These are phyloP conservation scores for Molorchus minor DNA, from an alignment of 2,888 invertebrate species.

Conservation along the genomic window DNA sequence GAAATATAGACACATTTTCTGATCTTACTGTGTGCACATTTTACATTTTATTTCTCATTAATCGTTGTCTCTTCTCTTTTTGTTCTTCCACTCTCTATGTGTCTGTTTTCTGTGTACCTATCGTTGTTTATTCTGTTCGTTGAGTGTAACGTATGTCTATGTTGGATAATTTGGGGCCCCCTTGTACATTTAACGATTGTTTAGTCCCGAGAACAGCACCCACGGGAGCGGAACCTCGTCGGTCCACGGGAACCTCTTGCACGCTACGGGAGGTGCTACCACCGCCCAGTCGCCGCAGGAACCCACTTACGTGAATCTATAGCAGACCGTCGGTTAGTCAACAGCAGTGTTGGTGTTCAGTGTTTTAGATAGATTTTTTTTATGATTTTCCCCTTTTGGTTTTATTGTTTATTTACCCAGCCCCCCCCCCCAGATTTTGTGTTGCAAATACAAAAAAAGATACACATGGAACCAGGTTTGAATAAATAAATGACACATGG, in stretches of 20 bases:
- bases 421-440: not conserved
- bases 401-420: conserved; percentile 8
- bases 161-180: conserved; percentile 54
- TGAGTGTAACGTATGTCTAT: conserved; percentile 36
- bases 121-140: conserved; percentile 33
- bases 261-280: conserved; percentile 66
- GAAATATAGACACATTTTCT: conserved; percentile 75
- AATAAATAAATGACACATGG: too few species aligned
- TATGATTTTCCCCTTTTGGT: conserved; percentile 3
- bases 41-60: conserved; percentile 44
- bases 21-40: conserved; percentile 61
- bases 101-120: conserved; percentile 41
- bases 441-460: not conserved
- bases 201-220: conserved; percentile 63
- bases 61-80: conserved; percentile 34
- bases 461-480: too few species aligned
- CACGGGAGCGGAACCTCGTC: conserved; percentile 58
- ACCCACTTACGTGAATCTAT: conserved; percentile 94
- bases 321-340: conserved; percentile 68
- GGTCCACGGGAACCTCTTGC: conserved; percentile 61
- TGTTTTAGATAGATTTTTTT: conserved; percentile 43
- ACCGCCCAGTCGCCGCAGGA: conserved; percentile 80
- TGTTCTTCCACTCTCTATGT: conserved; percentile 35
- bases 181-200: conserved; percentile 63
- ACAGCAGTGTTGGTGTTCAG: conserved; percentile 62